These are phyloP conservation scores for Drosophila monieri DNA, from an alignment of 2,888 invertebrate species.

Conservation along the genomic window DNA sequence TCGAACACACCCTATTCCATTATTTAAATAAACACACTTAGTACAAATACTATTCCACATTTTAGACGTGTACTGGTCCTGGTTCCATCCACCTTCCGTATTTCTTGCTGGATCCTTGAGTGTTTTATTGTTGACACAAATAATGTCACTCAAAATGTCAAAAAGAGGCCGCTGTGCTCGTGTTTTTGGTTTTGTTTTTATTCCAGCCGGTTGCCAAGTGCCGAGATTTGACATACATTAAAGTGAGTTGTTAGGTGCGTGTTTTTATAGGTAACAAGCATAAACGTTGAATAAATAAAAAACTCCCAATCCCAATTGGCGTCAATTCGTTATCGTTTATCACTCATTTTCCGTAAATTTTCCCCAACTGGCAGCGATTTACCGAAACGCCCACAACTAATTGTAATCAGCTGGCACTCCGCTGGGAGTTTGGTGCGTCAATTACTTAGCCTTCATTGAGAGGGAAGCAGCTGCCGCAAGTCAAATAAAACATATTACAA, in stretches of 20 bases:
- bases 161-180: constrained; percentile 64
- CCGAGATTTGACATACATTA: constrained; percentile 74
- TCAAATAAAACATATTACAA: constrained; percentile 78
- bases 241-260: constrained; percentile 74
- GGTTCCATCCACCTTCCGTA: constrained; percentile 11
- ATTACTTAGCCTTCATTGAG: constrained; percentile 62
- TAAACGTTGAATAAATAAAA: constrained; percentile 24
- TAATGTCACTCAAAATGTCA: constrained; percentile 77
- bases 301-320: constrained; percentile 38
- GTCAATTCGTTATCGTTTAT: neutral
- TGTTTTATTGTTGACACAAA: constrained; percentile 79
- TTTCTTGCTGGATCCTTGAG: constrained; percentile 52
- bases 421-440: constrained; percentile 63
- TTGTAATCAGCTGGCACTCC: constrained; percentile 59
- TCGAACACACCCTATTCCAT: neutral
- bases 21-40: neutral
- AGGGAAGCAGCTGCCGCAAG: constrained; percentile 52
- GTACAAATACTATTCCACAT: neutral
- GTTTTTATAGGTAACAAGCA: constrained; percentile 43
- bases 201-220: constrained; percentile 31
- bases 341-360: constrained; percentile 47
- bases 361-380: constrained; percentile 61
- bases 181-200: constrained; percentile 33
- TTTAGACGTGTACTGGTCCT: neutral
- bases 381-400: constrained; percentile 63